Evolutionary conservation across 2,888 invertebrate species (phyloP), one percentile per base, ranked within the genome.

Genomic region (Erynnis tages): DNA sequence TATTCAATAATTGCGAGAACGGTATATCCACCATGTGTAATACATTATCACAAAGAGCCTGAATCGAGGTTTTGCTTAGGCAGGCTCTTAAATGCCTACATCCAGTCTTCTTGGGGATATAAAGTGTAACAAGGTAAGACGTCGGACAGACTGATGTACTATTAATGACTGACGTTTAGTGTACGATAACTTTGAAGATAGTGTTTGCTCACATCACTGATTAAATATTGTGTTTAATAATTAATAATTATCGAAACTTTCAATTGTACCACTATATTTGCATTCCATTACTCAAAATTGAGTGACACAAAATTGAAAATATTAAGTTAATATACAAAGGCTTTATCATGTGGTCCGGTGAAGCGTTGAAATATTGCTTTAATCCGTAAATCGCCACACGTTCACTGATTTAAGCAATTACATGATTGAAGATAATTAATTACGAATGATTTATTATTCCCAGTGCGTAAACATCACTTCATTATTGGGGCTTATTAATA

Each of bases 401-500:
- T 23, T 38, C 13, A 25, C 38, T 38, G 38, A 46, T 35, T 46
- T 4, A 25, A 35, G 46, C 10, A 34, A 45, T 45, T 25, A 45
- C 16, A 17, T 46, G 35, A 46, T 37, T 46, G 46, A 17, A 27
- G 35, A 35, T 46, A 46, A 46, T 37, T 46, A 46, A 46, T 46
- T 46, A 46, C 8, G 17, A 19, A 27, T 46, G 46, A 46, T 46
- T 46, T 37, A 46, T 46, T 27, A 46, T 46, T 46, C 35, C 10
- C n/a, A 6, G 46, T 27, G 11, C 35, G 23, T 45, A 34, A 45
- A 45, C 8, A 30, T 34, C 16, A 34, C 14, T 45, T 45, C 23
- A 45, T 45, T 13, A 34, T 37, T 37, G 21, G 34, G 17, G 6
- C 17, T 35, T 8, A 17, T 17, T 2, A 10, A 17, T 8, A 17